Evolutionary conservation across 2,888 invertebrate genomes (phyloP).

Genomic region (Chrysotoxum bicinctum): DNA sequence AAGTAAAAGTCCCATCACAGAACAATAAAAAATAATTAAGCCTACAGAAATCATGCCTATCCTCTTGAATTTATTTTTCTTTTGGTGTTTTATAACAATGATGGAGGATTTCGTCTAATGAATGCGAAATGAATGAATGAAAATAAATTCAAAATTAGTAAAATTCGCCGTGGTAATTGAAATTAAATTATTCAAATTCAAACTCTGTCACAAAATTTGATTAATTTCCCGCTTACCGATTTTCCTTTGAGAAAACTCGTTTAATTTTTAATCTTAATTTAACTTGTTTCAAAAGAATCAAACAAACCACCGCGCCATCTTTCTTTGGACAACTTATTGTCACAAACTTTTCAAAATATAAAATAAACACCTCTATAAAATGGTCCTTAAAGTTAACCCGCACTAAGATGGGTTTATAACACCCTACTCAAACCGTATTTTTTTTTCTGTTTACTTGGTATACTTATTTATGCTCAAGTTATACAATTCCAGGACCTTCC

Average conservation of each 20-base stretch:
- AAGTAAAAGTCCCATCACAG: background rate
- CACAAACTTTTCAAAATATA: constrained; percentile 34
- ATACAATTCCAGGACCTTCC: background rate
- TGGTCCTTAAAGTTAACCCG: constrained; percentile 15
- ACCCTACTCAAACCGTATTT: background rate
- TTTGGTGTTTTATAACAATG: background rate
- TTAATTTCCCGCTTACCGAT: background rate
- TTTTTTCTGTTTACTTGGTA: background rate
- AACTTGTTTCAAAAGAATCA: constrained; percentile 16
- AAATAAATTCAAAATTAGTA: too few species aligned
- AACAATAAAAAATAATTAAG: background rate
- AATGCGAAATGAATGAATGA: background rate
- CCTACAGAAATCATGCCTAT: background rate
- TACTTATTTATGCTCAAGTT: background rate
- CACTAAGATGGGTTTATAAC: constrained; percentile 23
- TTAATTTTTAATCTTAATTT: constrained; percentile 26
- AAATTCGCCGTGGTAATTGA: background rate
- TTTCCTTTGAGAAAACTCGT: background rate
- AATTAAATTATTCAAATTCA: constrained; percentile 27
- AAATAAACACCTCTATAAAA: constrained; percentile 31
- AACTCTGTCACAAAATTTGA: constrained; percentile 5
- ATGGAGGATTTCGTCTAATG: background rate
- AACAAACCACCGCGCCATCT: background rate
- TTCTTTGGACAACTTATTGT: constrained; percentile 7
- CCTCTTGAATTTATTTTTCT: background rate